Evolutionary conservation across 2,888 invertebrate genomes (phyloP), one percentile per base, ranked within the genome.

Genomic region (Apodemia arnacis): DNA sequence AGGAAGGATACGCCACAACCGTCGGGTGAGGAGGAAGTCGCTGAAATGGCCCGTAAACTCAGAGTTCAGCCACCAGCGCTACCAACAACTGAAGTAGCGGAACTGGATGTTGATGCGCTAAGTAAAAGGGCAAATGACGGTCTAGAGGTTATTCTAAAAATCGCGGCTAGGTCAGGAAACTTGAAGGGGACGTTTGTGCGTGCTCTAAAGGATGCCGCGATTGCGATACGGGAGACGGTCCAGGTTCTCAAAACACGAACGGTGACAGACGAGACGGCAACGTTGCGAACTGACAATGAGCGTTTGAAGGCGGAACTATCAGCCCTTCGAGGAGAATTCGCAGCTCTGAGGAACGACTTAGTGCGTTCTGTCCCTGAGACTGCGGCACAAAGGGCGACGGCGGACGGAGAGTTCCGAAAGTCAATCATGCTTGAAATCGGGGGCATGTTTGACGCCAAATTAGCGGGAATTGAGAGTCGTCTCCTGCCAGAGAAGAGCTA

Each of bases 201-300:
- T 11, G 49, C 49, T 2, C 15, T 49, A 49, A 49, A 70, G 72
- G 76, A 84, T 59, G 76, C 74, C 77, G 80, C 38, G 63, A 21
- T 34, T 73, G 44, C 49, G 73, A 79, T 79, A 63, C 69, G 69
- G 81, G 81, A 84, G 81, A 49, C 78, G 73, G 66, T 81, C 49
- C 49, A 15, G 49, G 49, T 18, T 3, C 49, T 49, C 13, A 11
- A 15, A 18, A 18, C 11, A 11, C 49, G 49, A 15, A 49, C 49
- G 13, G 11, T 18, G 15, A 15, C 49, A 11, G 49, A 11, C 13
- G 49, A 49, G 18, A 49, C 49, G 11, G 15, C 15, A 49, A 7
- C 18, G 49, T 18, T 49, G 49, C 15, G 18, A 7, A 7, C 49
- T 11, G 15, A 49, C 15, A 49, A 49, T 13, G 18, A 49, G 18